Evolutionary conservation across 2,113 vertebrate species (phyloP).

Genomic region (Mus spicilegus): DNA sequence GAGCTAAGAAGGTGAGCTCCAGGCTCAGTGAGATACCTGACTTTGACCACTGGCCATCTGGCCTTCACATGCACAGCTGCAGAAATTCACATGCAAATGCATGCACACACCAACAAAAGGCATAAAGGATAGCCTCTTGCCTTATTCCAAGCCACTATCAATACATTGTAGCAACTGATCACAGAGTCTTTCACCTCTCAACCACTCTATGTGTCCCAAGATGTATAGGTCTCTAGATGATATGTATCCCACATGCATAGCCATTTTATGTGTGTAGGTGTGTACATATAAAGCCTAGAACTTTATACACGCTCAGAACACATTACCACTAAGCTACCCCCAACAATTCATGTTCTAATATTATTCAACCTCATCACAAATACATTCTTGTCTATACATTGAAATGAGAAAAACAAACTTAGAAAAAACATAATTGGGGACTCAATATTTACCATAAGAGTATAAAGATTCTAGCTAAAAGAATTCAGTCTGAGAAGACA

Average conservation of each 20-base stretch:
- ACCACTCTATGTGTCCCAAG: not conserved
- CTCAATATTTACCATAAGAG: not conserved
- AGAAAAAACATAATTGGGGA: not conserved
- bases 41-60: not conserved
- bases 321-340: not conserved
- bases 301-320: not conserved
- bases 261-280: not conserved
- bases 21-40: not conserved
- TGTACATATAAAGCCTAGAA: not conserved
- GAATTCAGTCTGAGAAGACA: not conserved
- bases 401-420: not conserved
- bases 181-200: not conserved
- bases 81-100: too few relatives aligned
- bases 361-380: not conserved
- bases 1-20: not conserved
- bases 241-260: not conserved
- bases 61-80: not conserved
- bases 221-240: not conserved
- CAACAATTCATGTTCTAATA: not conserved
- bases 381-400: not conserved
- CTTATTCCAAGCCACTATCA: not conserved
- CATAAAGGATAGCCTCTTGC: not conserved
- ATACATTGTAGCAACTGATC: not conserved
- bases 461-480: not conserved
- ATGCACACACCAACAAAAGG: not conserved